Base-by-base conservation (phyloP, 1,140 invertebrate genomes). In the Triops cancriformis region DNA sequence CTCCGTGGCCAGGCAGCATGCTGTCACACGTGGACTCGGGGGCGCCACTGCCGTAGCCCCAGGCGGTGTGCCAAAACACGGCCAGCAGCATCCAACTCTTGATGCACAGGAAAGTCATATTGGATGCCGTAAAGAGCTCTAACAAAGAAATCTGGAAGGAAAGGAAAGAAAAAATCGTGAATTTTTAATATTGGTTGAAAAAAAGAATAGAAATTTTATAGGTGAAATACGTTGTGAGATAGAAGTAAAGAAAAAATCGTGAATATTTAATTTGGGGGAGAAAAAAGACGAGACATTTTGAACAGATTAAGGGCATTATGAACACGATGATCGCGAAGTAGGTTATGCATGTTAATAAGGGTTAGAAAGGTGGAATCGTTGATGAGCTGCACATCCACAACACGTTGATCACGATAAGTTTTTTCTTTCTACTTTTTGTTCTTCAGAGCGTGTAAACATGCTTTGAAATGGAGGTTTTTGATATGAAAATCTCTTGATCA, bases 11-110 rank as follows among this genome's bases (percentile, higher is more conserved):
- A n/a, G 77, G 77, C 28, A 78, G 31, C 72, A 78, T 73, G 41
- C 14, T 74, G 37, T 18, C 18, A 37, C 77, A 78, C 37, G 77
- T 43, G 11, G 18, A 23, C 18, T 78, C 77, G 1, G 77, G 77
- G 5, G 77, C 77, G 12, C 77, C 77, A 7, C 31, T 43, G n/a
- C 77, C 73, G 73, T 78, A 78, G 18, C 77, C 77, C 14, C 74
- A 26, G 72, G 28, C 77, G 37, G 27, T 4, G 37, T 73, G 42
- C 43, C 28, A 27, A n/a, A 76, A 12, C n/a, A 64, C 6, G 9
- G 51, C 51, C 51, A 64, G 51, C 51, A 64, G 51, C 51, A 64
- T 64, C 51, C 51, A 64, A 23, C 51, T 64, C 23, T 64, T 64
- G 14, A 64, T 14, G 51, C 14, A 64, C 14, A 64, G 51, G 23